These are phyloP conservation scores for Unio delphinus DNA, from an alignment of 2,888 invertebrate species.

Conservation along the genomic window DNA sequence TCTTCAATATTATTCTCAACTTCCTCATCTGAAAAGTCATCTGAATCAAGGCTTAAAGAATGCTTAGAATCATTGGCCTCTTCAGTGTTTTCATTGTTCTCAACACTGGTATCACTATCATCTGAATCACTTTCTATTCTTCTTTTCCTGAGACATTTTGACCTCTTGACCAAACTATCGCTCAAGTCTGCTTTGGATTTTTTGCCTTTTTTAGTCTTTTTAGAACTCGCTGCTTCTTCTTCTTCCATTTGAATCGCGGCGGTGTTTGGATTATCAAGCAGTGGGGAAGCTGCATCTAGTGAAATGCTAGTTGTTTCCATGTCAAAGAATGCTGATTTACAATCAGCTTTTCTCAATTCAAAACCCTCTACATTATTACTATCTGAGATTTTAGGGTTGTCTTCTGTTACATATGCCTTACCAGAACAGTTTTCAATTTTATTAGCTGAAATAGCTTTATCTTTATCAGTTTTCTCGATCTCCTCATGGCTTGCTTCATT, in stretches of 20 bases:
- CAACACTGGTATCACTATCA: slow-evolving; percentile 10
- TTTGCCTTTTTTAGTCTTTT: slow-evolving; percentile 1
- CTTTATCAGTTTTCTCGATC: too few species aligned
- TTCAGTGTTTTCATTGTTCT: slow-evolving; percentile 15
- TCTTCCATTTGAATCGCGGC: slow-evolving; percentile 4
- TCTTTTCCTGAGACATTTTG: slow-evolving; percentile 17
- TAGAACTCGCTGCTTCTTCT: slow-evolving; percentile 1
- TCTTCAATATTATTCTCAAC: slow-evolving; percentile 21
- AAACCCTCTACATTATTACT: too few species aligned
- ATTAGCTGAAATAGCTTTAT: too few species aligned
- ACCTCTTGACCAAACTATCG: slow-evolving; percentile 4
- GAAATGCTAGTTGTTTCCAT: too few species aligned
- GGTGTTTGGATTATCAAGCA: background rate
- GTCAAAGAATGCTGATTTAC: too few species aligned
- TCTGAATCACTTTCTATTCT: slow-evolving; percentile 5
- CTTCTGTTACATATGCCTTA: too few species aligned
- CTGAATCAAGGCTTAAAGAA: slow-evolving; percentile 22
- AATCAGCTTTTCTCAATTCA: too few species aligned
- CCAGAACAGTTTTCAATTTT: too few species aligned
- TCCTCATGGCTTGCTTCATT: too few species aligned
- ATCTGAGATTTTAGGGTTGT: too few species aligned
- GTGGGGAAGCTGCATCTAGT: too few species aligned
- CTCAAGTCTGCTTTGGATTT: slow-evolving; percentile 6
- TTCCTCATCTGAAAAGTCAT: slow-evolving; percentile 27
- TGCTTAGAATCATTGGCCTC: slow-evolving; percentile 12